Base-by-base conservation (phyloP, 2,113 vertebrate species). In the Forbesichthys agassizii region DNA sequence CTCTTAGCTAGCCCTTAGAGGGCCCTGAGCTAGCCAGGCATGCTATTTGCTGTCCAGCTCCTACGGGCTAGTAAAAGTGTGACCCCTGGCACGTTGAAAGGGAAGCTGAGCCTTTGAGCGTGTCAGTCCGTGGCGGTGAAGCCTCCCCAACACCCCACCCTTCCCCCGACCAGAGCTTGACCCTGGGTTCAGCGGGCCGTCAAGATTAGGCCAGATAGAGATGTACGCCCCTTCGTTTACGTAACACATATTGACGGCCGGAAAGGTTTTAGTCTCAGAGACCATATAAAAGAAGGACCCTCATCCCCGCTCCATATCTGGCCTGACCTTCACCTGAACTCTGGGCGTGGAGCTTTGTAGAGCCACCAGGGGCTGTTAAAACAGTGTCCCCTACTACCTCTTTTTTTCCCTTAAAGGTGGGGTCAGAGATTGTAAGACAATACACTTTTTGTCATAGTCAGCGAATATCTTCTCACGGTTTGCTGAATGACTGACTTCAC, bases 71-170 rank as follows among this genome's bases (percentile, higher is more conserved):
- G 86, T 90, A 92, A 89, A 92, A 88, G 85, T 80, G 65, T 76
- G 82, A 88, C 88, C 85, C 85, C 88, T 88, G 87, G 86, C 65
- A 89, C 88, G 88, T 88, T 92, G 88, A 92, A 91, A 92, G 89
- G 80, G 84, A 89, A 87, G 86, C 84, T 79, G 77, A 74, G 85
- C 88, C 88, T 90, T 91, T 92, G 88, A 92, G 87, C 77, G 71
- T 84, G 88, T 92, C 87, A 87, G 78, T 78, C 69, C 49, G 69
- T 48, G 60, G 79, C 86, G 86, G 85, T 53, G 65, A 70, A 78
- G 61, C 57, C 59, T 76, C 81, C 80, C 5, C 66, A 75, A 57
- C 61, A 76, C 81, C 82, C 5, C 68, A 75, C 55, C 13, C 59
- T 48, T 53, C 74, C 73, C 14, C 60, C 88, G 90, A 87, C 88